These are phyloP conservation scores for Drosophila flavopinicola DNA, from an alignment of 2,888 invertebrate genomes.

Conservation along the genomic window DNA sequence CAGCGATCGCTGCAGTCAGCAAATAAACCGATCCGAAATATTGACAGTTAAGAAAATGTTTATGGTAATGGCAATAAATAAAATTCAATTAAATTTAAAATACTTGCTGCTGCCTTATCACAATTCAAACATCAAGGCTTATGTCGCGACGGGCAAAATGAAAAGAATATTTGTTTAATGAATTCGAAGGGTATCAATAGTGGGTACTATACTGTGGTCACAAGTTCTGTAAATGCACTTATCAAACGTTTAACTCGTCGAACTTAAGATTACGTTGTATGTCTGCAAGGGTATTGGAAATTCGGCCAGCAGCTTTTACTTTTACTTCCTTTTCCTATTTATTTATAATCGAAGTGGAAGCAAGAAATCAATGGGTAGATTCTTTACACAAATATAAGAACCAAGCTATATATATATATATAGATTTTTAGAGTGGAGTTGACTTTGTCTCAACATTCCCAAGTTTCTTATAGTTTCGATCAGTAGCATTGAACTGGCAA, in stretches of 20 bases:
- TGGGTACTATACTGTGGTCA: not conserved
- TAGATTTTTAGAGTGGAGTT: too few species aligned
- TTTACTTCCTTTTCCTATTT: not conserved
- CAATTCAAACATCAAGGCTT: constrained; percentile 26
- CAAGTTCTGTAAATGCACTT: too few species aligned
- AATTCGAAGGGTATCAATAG: too few species aligned
- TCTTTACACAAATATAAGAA: not conserved
- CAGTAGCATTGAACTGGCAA: too few species aligned
- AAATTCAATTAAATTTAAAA: constrained; percentile 56
- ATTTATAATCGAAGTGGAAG: constrained; percentile 8
- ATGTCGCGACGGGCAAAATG: constrained; percentile 3
- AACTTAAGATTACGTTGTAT: too few species aligned
- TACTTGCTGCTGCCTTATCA: constrained; percentile 51
- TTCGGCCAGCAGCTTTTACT: not conserved
- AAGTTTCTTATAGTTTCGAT: too few species aligned
- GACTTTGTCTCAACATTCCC: too few species aligned
- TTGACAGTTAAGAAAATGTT: constrained; percentile 35
- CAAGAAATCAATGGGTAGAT: constrained; percentile 9
- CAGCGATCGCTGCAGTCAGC: constrained; percentile 10
- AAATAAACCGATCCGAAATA: constrained; percentile 26
- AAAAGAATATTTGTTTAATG: not conserved
- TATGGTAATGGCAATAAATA: constrained; percentile 63
- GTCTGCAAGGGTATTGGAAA: not conserved
- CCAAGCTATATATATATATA: too few species aligned
- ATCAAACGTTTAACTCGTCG: too few species aligned